Evolutionary conservation across 2,888 invertebrate species (phyloP).

Genomic region (Philopedon plagiatum): DNA sequence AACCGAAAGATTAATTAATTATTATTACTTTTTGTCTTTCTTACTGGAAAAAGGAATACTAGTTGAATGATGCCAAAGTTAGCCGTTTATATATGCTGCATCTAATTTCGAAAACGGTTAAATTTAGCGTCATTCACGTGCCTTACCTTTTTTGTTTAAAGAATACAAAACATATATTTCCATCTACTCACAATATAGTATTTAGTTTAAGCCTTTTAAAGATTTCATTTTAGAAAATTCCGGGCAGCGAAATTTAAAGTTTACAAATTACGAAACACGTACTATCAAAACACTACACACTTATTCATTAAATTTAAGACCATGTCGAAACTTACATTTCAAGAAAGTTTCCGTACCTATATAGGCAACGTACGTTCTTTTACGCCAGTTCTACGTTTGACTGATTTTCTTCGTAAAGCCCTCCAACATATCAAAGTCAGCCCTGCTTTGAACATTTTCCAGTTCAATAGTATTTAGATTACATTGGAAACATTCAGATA

Average conservation of each 20-base stretch:
- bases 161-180: too few species aligned
- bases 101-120: too few species aligned
- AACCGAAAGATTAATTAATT: too few species aligned
- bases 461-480: neutral
- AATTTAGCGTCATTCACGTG: too few species aligned
- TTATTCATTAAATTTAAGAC: neutral
- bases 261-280: neutral
- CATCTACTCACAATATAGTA: too few species aligned
- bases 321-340: neutral
- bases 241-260: neutral
- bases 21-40: too few species aligned
- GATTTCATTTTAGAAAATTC: neutral
- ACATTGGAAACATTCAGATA: neutral
- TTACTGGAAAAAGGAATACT: too few species aligned
- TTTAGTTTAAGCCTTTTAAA: too few species aligned
- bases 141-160: too few species aligned
- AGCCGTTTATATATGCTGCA: too few species aligned
- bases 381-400: neutral
- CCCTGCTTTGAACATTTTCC: conserved; percentile 8
- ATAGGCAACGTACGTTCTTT: conserved; percentile 6
- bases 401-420: conserved; percentile 17
- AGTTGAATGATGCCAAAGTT: too few species aligned
- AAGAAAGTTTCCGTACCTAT: conserved; percentile 1
- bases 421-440: conserved; percentile 13
- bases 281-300: neutral